These are phyloP conservation scores for Neocrepidodera transversa DNA, from an alignment of 2,888 invertebrate species.

Conservation along the genomic window DNA sequence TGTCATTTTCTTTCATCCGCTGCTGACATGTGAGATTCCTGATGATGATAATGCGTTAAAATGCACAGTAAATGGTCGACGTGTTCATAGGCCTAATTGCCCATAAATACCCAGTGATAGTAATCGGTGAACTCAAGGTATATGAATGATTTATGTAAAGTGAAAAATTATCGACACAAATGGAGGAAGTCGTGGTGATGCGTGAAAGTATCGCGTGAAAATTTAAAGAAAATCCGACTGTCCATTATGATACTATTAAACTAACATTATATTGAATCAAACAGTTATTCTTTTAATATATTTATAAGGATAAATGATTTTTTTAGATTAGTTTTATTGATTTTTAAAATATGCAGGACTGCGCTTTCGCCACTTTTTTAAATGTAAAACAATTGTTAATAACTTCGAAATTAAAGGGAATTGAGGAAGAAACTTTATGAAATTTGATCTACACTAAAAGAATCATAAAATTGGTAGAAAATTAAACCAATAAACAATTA, in stretches of 20 bases:
- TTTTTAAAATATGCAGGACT: no score
- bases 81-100: conserved; percentile 32
- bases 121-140: conserved; percentile 41
- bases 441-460: no score
- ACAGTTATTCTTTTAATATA: no score
- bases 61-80: conserved; percentile 29
- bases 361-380: no score
- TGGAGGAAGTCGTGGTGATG: conserved; percentile 5
- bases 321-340: no score
- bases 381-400: no score
- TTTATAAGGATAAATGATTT: no score
- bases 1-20: conserved; percentile 40
- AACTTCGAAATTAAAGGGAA: no score
- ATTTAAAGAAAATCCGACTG: neutral
- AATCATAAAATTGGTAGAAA: no score
- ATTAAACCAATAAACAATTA: no score
- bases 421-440: no score
- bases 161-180: conserved; percentile 30
- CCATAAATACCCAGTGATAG: conserved; percentile 36
- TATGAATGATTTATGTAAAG: conserved; percentile 42
- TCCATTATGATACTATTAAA: no score
- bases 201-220: neutral
- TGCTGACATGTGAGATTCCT: conserved; percentile 41
- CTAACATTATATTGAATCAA: neutral
- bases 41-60: conserved; percentile 33